Evolutionary conservation across 2,888 invertebrate species (phyloP).

Genomic region (Ctenicera cuprea): DNA sequence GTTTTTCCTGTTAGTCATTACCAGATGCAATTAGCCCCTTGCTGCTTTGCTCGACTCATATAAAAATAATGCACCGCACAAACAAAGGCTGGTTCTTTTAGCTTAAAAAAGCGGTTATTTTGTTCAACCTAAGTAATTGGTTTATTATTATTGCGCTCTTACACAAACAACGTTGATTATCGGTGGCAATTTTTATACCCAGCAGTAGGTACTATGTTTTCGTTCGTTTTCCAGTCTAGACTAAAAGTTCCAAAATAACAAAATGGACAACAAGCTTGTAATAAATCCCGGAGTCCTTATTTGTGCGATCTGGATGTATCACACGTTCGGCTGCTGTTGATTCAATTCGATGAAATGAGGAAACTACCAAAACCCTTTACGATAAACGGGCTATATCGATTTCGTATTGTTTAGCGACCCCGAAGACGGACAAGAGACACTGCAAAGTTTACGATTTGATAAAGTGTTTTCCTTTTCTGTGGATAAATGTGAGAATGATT

Average conservation of each 20-base stretch:
- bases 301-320: constrained; percentile 39
- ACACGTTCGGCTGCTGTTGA: constrained; percentile 39
- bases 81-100: too few species aligned
- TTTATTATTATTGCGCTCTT: too few species aligned
- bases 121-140: too few species aligned
- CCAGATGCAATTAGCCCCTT: constrained; percentile 20
- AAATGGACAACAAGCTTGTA: constrained; percentile 16
- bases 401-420: constrained; percentile 30
- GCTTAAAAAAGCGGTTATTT: too few species aligned
- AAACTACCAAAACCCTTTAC: constrained; percentile 41
- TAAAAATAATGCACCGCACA: too few species aligned
- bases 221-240: constrained; percentile 25
- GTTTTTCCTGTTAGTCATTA: constrained; percentile 26
- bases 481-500: neutral
- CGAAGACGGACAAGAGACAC: constrained; percentile 14
- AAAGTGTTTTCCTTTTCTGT: neutral
- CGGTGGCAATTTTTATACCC: neutral
- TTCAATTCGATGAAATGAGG: constrained; percentile 43
- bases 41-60: neutral
- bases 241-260: constrained; percentile 25
- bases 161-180: too few species aligned
- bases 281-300: constrained; percentile 29
- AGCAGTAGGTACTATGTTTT: neutral
- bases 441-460: constrained; percentile 26
- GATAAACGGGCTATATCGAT: constrained; percentile 34